phyloP scores from a whole-genome alignment of 2,888 invertebrate genomes.

The Leptothorax acervorum region DNA sequence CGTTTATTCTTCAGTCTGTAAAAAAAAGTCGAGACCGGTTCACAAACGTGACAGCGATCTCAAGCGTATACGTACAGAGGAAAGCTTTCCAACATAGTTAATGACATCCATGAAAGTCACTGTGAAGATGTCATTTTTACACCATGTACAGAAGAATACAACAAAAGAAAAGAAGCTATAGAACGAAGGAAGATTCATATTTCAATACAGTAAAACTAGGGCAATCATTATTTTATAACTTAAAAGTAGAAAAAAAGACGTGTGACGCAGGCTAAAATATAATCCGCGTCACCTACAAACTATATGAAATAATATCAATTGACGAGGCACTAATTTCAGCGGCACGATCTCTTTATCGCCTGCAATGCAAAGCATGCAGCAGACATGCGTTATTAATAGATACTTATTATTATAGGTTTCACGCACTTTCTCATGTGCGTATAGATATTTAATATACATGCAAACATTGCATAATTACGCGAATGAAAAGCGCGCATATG shows the following conservation, averaged over 20 bases:
- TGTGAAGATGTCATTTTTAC: conserved; percentile 42
- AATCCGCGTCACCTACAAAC: neutral
- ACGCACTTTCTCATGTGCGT: neutral
- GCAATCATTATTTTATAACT: neutral
- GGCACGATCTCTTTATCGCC: neutral
- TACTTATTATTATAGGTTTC: neutral
- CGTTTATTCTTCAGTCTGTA: conserved; percentile 42
- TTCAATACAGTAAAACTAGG: conserved; percentile 55
- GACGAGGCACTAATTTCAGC: neutral
- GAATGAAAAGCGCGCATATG: conserved; percentile 48
- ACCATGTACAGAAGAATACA: conserved; percentile 12
- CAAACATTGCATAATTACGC: conserved; percentile 12
- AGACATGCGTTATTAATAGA: neutral
- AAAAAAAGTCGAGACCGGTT: conserved; percentile 43
- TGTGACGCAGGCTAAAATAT: neutral
- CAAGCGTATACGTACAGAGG: conserved; percentile 23
- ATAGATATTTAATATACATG: conserved; percentile 1
- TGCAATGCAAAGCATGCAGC: neutral
- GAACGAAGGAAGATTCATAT: conserved; percentile 42
- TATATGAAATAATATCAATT: neutral
- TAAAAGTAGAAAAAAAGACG: neutral
- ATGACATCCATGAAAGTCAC: conserved; percentile 43
- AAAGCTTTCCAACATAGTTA: conserved; percentile 45
- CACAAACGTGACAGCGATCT: conserved; percentile 50
- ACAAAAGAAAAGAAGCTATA: conserved; percentile 33